A percentile compares a stretch with the other conserved stretches of the same genome.
phyloP scores from a whole-genome alignment of 2,888 invertebrate genomes.

The Scaptodrosophila latifasciaeformis region DNA sequence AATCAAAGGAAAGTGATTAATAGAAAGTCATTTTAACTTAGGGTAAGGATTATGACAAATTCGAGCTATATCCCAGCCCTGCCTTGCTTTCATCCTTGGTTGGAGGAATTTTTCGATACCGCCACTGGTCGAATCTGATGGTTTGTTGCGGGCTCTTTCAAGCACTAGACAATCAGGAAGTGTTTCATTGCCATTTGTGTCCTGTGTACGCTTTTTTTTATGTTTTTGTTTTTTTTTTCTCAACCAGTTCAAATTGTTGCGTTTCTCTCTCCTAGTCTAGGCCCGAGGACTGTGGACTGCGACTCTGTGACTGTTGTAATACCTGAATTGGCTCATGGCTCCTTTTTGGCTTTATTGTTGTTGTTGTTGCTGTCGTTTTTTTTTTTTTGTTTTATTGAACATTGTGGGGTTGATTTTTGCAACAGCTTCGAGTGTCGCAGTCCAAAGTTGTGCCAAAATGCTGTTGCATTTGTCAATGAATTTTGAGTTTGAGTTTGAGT shows the following conservation, averaged over 20 bases:
- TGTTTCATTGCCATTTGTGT: constrained; percentile 47
- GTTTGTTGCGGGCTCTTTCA: constrained; percentile 28
- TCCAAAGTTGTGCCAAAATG: constrained; percentile 58
- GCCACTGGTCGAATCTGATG: constrained; percentile 9
- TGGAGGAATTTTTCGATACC: too few relatives aligned
- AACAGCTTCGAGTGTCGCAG: constrained; percentile 33
- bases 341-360: constrained; percentile 25
- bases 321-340: constrained; percentile 65
- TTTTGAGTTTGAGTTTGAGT: constrained; percentile 65
- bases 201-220: constrained; percentile 30
- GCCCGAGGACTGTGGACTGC: constrained; percentile 7
- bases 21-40: too few relatives aligned
- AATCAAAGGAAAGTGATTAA: too few relatives aligned
- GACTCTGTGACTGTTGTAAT: constrained; percentile 3
- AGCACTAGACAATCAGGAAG: constrained; percentile 61
- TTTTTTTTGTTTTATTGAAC: constrained; percentile 49
- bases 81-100: too few relatives aligned
- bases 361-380: constrained; percentile 6
- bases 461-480: constrained; percentile 63
- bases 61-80: too few relatives aligned
- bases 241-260: constrained; percentile 50
- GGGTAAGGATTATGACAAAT: too few relatives aligned
- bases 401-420: constrained; percentile 61
- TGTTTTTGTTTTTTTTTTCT: constrained; percentile 22
- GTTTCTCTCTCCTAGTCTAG: constrained; percentile 41